phyloP scores from a whole-genome alignment of 2,113 vertebrate genomes.

The Nannobrachium achirus region DNA sequence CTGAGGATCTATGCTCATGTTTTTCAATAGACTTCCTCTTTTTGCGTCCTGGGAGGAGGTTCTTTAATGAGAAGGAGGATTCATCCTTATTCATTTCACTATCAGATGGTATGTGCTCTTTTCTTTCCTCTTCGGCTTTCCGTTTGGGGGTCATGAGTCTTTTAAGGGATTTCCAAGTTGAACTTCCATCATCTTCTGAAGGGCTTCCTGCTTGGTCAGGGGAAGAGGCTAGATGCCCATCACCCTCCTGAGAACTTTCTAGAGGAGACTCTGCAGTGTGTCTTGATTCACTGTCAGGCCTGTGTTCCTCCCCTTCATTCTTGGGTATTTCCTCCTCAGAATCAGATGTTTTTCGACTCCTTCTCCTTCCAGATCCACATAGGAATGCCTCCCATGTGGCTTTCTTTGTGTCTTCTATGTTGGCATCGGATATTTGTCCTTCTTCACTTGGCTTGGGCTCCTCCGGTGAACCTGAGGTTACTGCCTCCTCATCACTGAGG shows the following conservation, averaged over 20 bases:
- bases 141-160: conserved; percentile 89
- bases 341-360: conserved; percentile 85
- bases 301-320: conserved; percentile 64
- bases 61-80: conserved; percentile 87
- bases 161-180: conserved; percentile 93
- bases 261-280: conserved; percentile 61
- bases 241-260: conserved; percentile 77
- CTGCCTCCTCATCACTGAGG: conserved; percentile 74
- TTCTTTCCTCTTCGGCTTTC: conserved; percentile 83
- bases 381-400: conserved; percentile 94
- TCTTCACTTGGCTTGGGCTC: conserved; percentile 77
- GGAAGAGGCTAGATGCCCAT: conserved; percentile 76
- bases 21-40: conserved; percentile 85
- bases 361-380: conserved; percentile 90
- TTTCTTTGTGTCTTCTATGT: conserved; percentile 84
- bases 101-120: conserved; percentile 80
- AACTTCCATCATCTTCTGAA: conserved; percentile 85
- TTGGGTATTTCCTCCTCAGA: conserved; percentile 83
- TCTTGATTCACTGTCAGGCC: conserved; percentile 64
- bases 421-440: conserved; percentile 78
- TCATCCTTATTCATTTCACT: conserved; percentile 85
- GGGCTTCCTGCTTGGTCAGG: conserved; percentile 83
- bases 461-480: conserved; percentile 67
- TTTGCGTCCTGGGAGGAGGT: conserved; percentile 86
- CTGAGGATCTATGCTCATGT: conserved; percentile 72